These are phyloP conservation scores for Doryteuthis pealeii DNA, from an alignment of 1,140 invertebrate species.

Conservation along the genomic window DNA sequence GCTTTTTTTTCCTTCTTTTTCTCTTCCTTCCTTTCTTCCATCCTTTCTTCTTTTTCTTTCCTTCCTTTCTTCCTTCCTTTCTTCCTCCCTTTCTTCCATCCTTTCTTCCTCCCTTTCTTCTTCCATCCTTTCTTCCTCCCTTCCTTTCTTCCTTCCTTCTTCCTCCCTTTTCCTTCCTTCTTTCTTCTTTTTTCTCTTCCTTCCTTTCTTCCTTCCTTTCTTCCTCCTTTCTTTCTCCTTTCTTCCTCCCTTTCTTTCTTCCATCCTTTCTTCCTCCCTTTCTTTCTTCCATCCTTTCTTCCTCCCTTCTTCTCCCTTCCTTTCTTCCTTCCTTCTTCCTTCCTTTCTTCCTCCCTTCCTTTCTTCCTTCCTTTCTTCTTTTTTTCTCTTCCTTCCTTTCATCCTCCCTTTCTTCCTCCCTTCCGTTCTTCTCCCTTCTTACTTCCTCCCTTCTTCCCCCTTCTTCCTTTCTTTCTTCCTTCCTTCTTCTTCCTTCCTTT, in stretches of 20 bases:
- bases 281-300: not conserved
- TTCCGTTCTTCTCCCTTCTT: not conserved
- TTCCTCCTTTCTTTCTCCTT: not conserved
- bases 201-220: not conserved
- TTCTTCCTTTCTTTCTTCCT: not conserved
- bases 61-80: not conserved
- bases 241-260: not conserved
- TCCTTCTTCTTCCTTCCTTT: not conserved
- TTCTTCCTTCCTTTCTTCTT: slow-evolving; percentile 2
- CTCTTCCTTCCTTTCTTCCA: slow-evolving; percentile 8
- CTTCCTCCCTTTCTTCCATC: not conserved
- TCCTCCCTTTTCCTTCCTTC: slow-evolving; percentile 4
- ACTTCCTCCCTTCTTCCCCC: not conserved
- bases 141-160: not conserved
- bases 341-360: slow-evolving; percentile 8
- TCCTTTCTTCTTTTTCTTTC: slow-evolving; percentile 18
- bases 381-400: slow-evolving; percentile 3
- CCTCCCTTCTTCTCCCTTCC: not conserved
- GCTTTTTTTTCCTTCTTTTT: slow-evolving; percentile 5
- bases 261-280: not conserved
- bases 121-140: slow-evolving; percentile 10
- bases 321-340: slow-evolving; percentile 2
- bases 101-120: slow-evolving; percentile 7
- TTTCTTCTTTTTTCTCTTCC: not conserved
- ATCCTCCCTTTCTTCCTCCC: not conserved